Evolutionary conservation across 2,113 vertebrate species (phyloP), one percentile per base, ranked within the genome.

Genomic region (Saccopteryx bilineata): DNA sequence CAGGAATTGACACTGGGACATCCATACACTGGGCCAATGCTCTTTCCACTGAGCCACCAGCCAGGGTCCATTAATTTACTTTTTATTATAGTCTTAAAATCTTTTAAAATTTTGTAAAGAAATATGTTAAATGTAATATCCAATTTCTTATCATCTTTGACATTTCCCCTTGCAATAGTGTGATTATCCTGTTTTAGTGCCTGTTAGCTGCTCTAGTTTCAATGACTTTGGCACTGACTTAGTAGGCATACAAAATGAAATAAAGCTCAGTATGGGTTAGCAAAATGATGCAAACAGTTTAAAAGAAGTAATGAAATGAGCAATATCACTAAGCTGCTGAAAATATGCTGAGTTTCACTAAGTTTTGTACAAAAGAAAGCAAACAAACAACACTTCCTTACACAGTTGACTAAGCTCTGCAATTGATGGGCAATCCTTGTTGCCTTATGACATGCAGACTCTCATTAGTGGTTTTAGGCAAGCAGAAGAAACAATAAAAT

Each of bases 331-430:
- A 72, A 95, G 50, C 48, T 65, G 5, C 24, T 93, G 74, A 52
- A 72, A 96, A 90, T 66, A 63, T 65, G 81, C 28, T 0, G 65
- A 96, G 60, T 80, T 96, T 96, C 96, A 95, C 85, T 96, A 96
- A 97, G 52, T 48, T 68, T 90, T 81, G 60, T 28, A 92, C 89
- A 94, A 96, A 96, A 96, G 65, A 76, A 96, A 97, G 87, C 63
- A 98, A 98, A 96, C 96, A 98, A 97, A 96, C 86, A 72, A 54
- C 96, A 95, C 93, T 98, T 97, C 69, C 96, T 98, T 98, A 97
- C 96, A 98, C 97, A 97, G 97, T 97, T 97, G 89, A 83, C 87
- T 97, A 96, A 97, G 19, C 91, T 93, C 90, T 79, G 63, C 72
- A 92, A 83, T 87, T 48, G 96, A 96, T 74, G 85, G 12, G 71